phyloP scores from a whole-genome alignment of 2,888 invertebrate genomes.

The Cantharis nigra region DNA sequence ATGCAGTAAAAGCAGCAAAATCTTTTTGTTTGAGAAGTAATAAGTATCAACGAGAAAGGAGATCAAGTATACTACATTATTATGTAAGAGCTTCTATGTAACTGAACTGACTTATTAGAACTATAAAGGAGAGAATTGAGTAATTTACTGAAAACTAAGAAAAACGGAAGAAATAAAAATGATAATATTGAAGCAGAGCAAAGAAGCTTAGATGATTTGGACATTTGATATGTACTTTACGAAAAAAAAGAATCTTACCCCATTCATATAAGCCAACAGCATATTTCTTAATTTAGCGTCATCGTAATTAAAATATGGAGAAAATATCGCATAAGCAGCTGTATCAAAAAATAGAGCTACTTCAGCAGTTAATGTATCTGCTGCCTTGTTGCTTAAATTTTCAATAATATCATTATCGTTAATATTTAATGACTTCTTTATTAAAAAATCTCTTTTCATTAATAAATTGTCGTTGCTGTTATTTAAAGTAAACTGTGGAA shows the following conservation, averaged over 20 bases:
- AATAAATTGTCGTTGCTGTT: neutral
- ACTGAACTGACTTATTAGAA: too few species aligned
- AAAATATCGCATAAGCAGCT: slow-evolving; percentile 71
- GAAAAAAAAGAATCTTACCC: slow-evolving; percentile 55
- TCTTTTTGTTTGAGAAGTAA: too few species aligned
- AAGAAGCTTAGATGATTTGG: too few species aligned
- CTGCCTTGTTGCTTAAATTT: slow-evolving; percentile 33
- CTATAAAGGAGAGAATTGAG: too few species aligned
- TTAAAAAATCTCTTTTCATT: neutral
- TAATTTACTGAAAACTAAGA: too few species aligned
- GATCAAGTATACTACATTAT: too few species aligned
- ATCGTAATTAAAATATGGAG: slow-evolving; percentile 68
- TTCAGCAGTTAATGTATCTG: slow-evolving; percentile 65
- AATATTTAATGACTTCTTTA: neutral
- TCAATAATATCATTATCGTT: slow-evolving; percentile 43
- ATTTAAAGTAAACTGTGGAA: slow-evolving; percentile 44
- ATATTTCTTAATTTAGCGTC: slow-evolving; percentile 71
- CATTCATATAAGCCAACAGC: slow-evolving; percentile 79
- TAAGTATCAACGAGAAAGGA: too few species aligned
- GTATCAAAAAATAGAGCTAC: slow-evolving; percentile 77
- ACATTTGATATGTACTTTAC: too few species aligned
- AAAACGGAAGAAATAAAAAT: too few species aligned
- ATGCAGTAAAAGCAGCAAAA: too few species aligned
- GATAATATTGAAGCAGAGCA: too few species aligned
- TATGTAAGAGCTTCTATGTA: too few species aligned